Conservation (phyloP, 2,888 invertebrate species). For the Campaea margaritaria region DNA sequence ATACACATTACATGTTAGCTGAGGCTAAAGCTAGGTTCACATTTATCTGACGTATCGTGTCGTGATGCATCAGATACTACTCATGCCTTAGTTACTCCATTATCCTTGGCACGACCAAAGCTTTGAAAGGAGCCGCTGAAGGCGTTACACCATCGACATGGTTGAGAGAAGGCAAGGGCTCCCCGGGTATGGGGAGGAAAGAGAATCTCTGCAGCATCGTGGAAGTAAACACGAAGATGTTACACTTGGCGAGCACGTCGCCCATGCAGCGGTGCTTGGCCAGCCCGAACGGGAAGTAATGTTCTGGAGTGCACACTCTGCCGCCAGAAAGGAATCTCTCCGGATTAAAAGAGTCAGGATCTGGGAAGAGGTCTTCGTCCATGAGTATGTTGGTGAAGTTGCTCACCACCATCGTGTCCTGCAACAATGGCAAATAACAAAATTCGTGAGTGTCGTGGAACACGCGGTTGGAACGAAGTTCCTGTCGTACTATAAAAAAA, state of each 20-base stretch:
- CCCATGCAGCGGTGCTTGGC: conserved; percentile 94
- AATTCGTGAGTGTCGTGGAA: background rate
- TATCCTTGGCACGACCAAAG: conserved; percentile 85
- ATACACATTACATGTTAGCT: no score
- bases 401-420: conserved; percentile 92
- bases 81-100: background rate
- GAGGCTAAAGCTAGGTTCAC: no score
- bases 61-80: no score
- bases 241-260: conserved; percentile 90
- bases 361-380: conserved; percentile 87
- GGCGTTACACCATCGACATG: conserved; percentile 92
- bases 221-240: conserved; percentile 91
- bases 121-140: conserved; percentile 89
- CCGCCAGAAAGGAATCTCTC: conserved; percentile 89
- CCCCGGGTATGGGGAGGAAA: conserved; percentile 87
- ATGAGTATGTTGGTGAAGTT: conserved; percentile 90
- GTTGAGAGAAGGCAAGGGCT: conserved; percentile 86
- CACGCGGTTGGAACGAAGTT: no score
- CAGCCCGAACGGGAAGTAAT: conserved; percentile 91
- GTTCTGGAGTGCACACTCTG: conserved; percentile 87
- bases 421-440: conserved; percentile 34
- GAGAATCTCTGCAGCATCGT: conserved; percentile 90
- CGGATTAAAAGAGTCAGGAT: conserved; percentile 90
- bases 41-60: no score
- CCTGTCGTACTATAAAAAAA: no score